Percentiles rank a stretch among this genome's conserved stretches.
Conservation (phyloP, 2,113 vertebrate genomes). For the Paralichthys olivaceus region DNA sequence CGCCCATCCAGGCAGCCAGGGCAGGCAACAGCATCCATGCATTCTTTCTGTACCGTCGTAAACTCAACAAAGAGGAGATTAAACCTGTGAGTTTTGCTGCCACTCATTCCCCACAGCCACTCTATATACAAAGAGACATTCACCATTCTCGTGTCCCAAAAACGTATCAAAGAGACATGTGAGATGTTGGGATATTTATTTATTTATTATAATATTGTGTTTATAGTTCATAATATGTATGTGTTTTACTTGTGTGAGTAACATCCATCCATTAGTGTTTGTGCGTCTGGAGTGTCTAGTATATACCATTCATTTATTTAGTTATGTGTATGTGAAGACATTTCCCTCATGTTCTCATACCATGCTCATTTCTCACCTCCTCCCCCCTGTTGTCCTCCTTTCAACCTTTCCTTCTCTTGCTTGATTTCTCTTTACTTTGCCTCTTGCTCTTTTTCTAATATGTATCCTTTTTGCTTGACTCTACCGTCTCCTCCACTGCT, state of each 20-base stretch:
- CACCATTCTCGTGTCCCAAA: conserved; percentile 9
- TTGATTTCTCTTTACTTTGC: conserved; percentile 13
- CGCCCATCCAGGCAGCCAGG: conserved; percentile 86
- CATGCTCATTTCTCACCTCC: conserved; percentile 40
- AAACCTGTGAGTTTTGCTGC: conserved; percentile 84
- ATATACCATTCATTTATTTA: conserved; percentile 5
- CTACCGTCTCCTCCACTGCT: conserved; percentile 9
- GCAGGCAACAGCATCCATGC: conserved; percentile 88
- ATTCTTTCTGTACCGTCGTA: conserved; percentile 86
- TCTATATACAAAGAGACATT: background rate
- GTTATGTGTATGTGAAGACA: conserved; percentile 30
- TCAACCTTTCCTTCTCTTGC: conserved; percentile 24
- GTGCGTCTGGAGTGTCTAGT: conserved; percentile 21
- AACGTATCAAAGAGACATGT: background rate
- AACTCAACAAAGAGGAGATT: conserved; percentile 87
- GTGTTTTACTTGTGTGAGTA: conserved; percentile 3
- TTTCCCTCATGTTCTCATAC: conserved; percentile 51
- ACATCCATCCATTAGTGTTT: conserved; percentile 26
- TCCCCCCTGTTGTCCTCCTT: conserved; percentile 12
- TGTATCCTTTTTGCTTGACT: conserved; percentile 13
- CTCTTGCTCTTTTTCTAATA: background rate
- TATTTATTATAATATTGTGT: too few relatives aligned
- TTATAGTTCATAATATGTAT: background rate
- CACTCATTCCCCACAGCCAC: background rate
- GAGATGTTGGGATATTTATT: conserved; percentile 11